These are phyloP conservation scores for Varanus salvator DNA, from an alignment of 2,113 vertebrate species.

Conservation along the genomic window DNA sequence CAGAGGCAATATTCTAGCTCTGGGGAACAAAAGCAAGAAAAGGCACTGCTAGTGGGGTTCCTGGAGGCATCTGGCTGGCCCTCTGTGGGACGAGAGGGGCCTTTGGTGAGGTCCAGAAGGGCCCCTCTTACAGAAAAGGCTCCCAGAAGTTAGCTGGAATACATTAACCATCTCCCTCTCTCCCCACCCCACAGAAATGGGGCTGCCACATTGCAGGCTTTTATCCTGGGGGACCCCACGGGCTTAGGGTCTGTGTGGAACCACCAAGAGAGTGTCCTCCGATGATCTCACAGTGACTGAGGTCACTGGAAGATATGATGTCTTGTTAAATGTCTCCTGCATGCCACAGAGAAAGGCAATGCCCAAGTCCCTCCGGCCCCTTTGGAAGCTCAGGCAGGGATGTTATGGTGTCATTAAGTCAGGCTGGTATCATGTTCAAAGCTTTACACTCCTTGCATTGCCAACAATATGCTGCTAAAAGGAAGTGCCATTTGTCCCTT, in stretches of 20 bases:
- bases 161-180: neutral
- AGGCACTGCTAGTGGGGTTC: neutral
- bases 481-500: neutral
- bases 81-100: no score
- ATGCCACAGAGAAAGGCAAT: neutral
- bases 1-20: neutral
- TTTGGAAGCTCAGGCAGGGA: neutral
- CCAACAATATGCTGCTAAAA: neutral
- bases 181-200: no score
- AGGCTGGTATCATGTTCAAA: neutral
- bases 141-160: neutral
- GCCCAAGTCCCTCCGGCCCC: neutral
- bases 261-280: no score
- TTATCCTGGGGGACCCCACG: no score
- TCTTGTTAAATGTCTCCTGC: neutral
- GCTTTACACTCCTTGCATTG: neutral
- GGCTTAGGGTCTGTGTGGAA: no score
- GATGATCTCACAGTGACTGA: no score
- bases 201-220: no score
- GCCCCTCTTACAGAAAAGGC: neutral
- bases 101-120: neutral
- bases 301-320: no score
- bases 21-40: neutral
- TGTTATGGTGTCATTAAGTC: neutral
- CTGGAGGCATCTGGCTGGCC: neutral